phyloP scores from a whole-genome alignment of 2,797 vertebrate genomes.

The Lerista edwardsae region DNA sequence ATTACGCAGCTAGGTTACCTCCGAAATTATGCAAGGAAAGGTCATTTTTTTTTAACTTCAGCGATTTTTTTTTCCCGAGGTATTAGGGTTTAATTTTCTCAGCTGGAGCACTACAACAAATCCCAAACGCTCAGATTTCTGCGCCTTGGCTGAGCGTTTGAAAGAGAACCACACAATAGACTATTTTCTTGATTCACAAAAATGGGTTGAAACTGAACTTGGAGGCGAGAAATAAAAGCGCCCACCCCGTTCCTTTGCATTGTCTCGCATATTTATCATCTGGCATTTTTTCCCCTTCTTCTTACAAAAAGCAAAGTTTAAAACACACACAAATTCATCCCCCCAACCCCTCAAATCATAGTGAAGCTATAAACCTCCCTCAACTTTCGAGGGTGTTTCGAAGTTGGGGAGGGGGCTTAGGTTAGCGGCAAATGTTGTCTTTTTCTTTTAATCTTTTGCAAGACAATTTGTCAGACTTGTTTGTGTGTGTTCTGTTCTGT shows the following conservation, averaged over 20 bases:
- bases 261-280: not conserved
- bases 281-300: not conserved
- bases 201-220: not conserved
- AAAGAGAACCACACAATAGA: not conserved
- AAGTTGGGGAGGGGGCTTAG: not conserved
- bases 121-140: constrained; percentile 30
- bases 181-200: not conserved
- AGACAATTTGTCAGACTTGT: not conserved
- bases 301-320: not conserved
- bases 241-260: not conserved
- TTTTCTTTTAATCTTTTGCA: too few relatives aligned
- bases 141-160: constrained; percentile 34
- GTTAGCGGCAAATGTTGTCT: not conserved
- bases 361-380: not conserved
- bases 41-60: constrained; percentile 75
- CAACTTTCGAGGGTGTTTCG: rapidly evolving
- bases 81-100: constrained; percentile 50
- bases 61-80: not conserved
- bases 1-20: constrained; percentile 86
- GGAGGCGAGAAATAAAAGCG: constrained; percentile 28
- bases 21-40: constrained; percentile 80
- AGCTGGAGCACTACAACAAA: constrained; percentile 41
- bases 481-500: too few relatives aligned
- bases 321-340: not conserved
- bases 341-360: too few relatives aligned